Evolutionary conservation across 2,888 invertebrate genomes (phyloP).

Genomic region (Corythucha ciliata): DNA sequence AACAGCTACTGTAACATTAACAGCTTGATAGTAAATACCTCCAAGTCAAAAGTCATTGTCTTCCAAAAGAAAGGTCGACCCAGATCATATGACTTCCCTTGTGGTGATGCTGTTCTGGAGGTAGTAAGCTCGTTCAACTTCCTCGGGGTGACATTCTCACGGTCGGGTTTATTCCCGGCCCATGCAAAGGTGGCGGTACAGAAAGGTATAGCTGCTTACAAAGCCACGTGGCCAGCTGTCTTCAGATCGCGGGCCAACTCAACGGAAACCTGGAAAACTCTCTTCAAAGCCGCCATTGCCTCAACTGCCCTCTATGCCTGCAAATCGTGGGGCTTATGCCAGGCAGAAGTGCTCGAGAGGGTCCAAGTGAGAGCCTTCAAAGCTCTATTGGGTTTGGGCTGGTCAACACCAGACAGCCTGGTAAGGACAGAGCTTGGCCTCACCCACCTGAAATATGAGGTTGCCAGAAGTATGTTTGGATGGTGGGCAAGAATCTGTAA

Average conservation of each 20-base stretch:
- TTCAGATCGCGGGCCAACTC: too few relatives aligned
- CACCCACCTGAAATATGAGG: neutral
- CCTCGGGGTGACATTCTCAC: slow-evolving; percentile 2
- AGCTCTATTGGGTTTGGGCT: slow-evolving; percentile 1
- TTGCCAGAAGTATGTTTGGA: slow-evolving; percentile 2
- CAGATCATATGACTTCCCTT: neutral
- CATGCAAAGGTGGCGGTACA: slow-evolving; percentile 10
- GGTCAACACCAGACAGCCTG: neutral
- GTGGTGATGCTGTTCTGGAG: neutral
- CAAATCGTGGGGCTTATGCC: too few relatives aligned
- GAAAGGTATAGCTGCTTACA: slow-evolving; percentile 7
- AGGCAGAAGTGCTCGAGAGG: too few relatives aligned
- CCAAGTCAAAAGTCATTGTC: slow-evolving; percentile 12
- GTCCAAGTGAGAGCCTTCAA: too few relatives aligned
- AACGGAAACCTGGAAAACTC: too few relatives aligned
- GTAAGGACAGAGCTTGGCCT: neutral
- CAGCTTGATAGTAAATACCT: slow-evolving; percentile 10
- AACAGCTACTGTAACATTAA: slow-evolving; percentile 11
- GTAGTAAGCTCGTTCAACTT: neutral
- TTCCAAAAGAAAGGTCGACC: slow-evolving; percentile 1
- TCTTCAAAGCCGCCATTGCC: too few relatives aligned
- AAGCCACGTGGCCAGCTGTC: too few relatives aligned
- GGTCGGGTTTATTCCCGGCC: slow-evolving; percentile 2
- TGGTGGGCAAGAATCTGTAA: neutral
- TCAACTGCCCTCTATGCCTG: too few relatives aligned